These are phyloP conservation scores for Myocastor coypus DNA, from an alignment of 2,113 vertebrate species.

Conservation along the genomic window DNA sequence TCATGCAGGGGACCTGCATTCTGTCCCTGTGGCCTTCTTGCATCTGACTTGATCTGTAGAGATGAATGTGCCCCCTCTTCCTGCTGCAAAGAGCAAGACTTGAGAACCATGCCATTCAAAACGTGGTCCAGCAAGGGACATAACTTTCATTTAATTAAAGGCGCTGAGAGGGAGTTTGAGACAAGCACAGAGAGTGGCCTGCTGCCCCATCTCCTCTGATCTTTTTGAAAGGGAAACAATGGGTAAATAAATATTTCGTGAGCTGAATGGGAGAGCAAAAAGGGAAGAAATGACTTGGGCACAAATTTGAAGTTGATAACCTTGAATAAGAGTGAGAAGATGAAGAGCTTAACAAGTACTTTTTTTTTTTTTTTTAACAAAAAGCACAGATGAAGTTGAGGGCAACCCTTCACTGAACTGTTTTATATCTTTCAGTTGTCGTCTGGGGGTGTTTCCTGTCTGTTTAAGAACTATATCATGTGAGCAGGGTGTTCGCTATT, in stretches of 20 bases:
- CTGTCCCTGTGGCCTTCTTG: background rate
- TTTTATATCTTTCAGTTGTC: background rate
- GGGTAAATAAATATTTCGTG: slow-evolving; percentile 26
- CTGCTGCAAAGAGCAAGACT: slow-evolving; percentile 1
- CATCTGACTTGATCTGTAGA: background rate
- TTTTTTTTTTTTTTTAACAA: background rate
- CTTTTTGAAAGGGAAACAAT: slow-evolving; percentile 58
- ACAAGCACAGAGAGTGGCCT: slow-evolving; percentile 25
- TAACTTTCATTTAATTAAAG: slow-evolving; percentile 60
- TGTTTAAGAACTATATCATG: background rate
- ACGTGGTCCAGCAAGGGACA: background rate
- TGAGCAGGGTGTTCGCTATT: background rate
- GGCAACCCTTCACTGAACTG: background rate
- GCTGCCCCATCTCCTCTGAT: slow-evolving; percentile 14
- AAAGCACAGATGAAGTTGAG: background rate
- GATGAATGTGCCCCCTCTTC: background rate
- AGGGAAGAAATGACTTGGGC: slow-evolving; percentile 38
- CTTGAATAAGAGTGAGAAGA: slow-evolving; percentile 57
- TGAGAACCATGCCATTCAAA: slow-evolving; percentile 49
- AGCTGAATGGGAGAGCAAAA: background rate
- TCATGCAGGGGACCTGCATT: background rate
- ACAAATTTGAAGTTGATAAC: slow-evolving; percentile 62
- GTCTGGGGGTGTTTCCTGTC: background rate
- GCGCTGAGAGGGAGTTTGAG: slow-evolving; percentile 10
- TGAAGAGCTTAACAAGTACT: background rate